Evolutionary conservation across 1,140 invertebrate genomes (phyloP).

Genomic region (Solenopsis fugax): DNA sequence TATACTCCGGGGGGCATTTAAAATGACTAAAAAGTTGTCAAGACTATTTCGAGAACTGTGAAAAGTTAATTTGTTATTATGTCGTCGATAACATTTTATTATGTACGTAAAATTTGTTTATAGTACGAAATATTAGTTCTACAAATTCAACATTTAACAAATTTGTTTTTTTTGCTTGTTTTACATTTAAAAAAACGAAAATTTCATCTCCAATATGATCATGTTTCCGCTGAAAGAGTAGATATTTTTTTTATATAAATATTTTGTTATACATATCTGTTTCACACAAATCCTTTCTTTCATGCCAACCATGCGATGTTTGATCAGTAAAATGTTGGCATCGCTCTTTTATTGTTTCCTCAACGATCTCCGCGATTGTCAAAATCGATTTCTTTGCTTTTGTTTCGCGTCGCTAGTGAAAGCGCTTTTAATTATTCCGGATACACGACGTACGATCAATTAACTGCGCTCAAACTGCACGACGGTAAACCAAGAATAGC

Average conservation of each 20-base stretch:
- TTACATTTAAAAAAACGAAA: neutral
- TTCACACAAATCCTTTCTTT: conserved; percentile 27
- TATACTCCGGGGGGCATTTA: neutral
- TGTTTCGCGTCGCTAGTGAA: neutral
- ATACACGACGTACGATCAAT: conserved; percentile 2
- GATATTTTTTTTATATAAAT: no score
- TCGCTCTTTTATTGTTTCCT: neutral
- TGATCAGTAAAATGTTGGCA: conserved; percentile 19
- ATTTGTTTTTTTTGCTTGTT: neutral
- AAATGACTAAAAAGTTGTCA: neutral
- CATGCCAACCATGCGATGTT: conserved; percentile 56
- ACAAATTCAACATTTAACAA: no score
- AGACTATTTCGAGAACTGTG: neutral
- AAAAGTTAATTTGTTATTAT: neutral
- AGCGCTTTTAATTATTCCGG: conserved; percentile 17
- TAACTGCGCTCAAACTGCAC: neutral
- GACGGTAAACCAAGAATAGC: conserved; percentile 22
- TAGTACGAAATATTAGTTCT: no score
- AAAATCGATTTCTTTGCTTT: neutral
- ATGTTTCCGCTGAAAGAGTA: no score
- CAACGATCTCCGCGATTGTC: neutral
- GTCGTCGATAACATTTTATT: no score
- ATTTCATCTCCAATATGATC: neutral
- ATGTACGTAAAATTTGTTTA: no score
- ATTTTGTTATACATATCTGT: no score